These are phyloP conservation scores for Pachyramphus minor DNA, from an alignment of 2,113 vertebrate genomes.

Conservation along the genomic window DNA sequence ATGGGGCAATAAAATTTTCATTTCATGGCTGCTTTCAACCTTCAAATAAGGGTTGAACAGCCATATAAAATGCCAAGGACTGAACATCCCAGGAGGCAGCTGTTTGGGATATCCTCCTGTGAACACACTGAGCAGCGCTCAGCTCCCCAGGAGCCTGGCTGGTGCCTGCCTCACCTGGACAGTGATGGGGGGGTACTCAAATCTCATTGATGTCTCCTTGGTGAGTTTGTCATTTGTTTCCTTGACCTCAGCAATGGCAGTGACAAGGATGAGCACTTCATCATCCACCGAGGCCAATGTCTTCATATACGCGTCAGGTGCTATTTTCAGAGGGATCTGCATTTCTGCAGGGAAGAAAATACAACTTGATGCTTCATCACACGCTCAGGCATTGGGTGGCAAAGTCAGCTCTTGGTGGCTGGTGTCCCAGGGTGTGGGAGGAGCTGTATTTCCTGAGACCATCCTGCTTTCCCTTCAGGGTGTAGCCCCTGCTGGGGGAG, in stretches of 20 bases:
- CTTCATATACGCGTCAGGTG: background rate
- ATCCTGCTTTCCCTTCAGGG: background rate
- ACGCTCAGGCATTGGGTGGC: fast-evolving
- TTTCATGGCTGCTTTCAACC: background rate
- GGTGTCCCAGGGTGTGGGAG: background rate
- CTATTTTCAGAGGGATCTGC: slow-evolving; percentile 45
- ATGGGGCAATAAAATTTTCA: background rate
- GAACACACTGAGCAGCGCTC: background rate
- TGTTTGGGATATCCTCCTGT: background rate
- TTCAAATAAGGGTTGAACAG: background rate
- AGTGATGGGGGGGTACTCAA: slow-evolving; percentile 57
- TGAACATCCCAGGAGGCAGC: background rate
- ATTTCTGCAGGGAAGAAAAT: slow-evolving; percentile 7
- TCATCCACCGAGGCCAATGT: background rate
- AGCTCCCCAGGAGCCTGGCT: fast-evolving
- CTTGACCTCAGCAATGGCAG: slow-evolving; percentile 8
- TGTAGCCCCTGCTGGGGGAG: fast-evolving
- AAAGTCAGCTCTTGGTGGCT: background rate
- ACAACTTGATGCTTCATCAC: background rate
- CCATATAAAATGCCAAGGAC: background rate
- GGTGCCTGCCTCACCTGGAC: slow-evolving; percentile 56
- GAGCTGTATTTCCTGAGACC: background rate
- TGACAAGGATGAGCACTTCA: slow-evolving; percentile 41
- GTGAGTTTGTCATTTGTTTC: slow-evolving; percentile 18
- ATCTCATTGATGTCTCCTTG: background rate